phyloP scores from a whole-genome alignment of 1,140 invertebrate species.

The Papilio glaucus region DNA sequence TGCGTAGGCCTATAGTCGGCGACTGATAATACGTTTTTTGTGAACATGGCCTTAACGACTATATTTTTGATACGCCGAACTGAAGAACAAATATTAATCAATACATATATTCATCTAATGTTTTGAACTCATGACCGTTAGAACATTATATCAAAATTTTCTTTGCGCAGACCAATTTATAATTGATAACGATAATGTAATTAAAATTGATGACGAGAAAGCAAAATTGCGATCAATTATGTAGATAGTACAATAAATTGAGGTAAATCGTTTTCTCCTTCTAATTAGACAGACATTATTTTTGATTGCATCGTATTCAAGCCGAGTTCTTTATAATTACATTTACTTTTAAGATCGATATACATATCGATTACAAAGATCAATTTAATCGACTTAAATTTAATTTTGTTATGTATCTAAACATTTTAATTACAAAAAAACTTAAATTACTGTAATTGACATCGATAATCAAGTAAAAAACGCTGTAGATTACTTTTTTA shows the following conservation, averaged over 20 bases:
- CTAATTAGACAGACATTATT: background rate
- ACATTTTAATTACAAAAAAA: too few species aligned
- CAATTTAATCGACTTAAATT: too few species aligned
- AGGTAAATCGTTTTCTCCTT: slow-evolving; percentile 5
- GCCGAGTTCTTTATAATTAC: background rate
- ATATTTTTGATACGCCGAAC: background rate
- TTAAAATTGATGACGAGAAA: slow-evolving; percentile 9
- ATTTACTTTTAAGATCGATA: background rate
- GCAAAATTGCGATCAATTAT: slow-evolving; percentile 17
- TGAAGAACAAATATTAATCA: background rate
- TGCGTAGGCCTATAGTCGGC: too few species aligned
- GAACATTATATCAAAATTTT: background rate
- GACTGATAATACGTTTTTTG: too few species aligned
- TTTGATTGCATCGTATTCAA: background rate
- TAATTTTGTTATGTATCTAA: too few species aligned
- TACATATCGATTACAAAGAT: background rate
- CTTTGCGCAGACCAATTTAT: background rate
- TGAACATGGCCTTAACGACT: too few species aligned
- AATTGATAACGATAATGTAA: background rate
- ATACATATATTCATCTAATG: background rate
- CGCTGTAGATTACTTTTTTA: too few species aligned
- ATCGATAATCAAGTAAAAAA: too few species aligned
- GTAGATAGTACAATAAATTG: background rate
- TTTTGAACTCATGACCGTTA: background rate
- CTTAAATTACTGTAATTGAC: too few species aligned